Evolutionary conservation across 2,888 invertebrate genomes (phyloP), one percentile per base, ranked within the genome.

Genomic region (Cheilosia soror): DNA sequence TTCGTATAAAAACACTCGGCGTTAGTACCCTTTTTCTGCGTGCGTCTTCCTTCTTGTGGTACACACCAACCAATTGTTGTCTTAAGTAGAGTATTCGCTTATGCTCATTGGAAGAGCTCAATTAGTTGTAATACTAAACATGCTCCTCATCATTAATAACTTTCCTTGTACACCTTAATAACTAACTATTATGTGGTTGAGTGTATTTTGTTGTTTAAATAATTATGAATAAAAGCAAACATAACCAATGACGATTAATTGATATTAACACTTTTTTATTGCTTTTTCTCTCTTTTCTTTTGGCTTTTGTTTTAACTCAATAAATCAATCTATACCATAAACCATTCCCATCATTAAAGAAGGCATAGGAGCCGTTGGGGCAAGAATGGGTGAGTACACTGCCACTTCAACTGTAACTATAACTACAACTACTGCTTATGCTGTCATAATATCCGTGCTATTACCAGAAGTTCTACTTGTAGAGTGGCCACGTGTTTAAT

Each of bases 331-430:
- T 75, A 66, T 78, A 82, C 82, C 68, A 82, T 82, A 82, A 49
- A 73, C 85, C 82, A 86, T 82, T 86, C 77, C 86, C 68, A 82
- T 78, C 82, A 82, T 82, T 69, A 86, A 81, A 86, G 86, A 86
- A 65, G 86, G 86, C 82, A 72, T 86, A 51, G 86, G 86, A 86
- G 86, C 86, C 77, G 86, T 86, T 71, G 86, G 86, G 62, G 86
- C 73, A 89, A 91, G 91, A 91, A 91, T 91, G 91, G 91, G 91
- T 91, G 91, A 91, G 91, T 91, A 91, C 88, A 82, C 58, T 66
- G 87, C 81, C 68, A 81, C 63, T 85, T 76, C 53, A 81, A 71
- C 75, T 84, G 68, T 73, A 72, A 72, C 69, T 75, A 53, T 75
- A 75, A 75, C 72, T 65, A 79, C 37, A 49, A 66, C 68, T 68